Conservation (phyloP, 2,888 invertebrate species). For the Caradrina clavipalpis region DNA sequence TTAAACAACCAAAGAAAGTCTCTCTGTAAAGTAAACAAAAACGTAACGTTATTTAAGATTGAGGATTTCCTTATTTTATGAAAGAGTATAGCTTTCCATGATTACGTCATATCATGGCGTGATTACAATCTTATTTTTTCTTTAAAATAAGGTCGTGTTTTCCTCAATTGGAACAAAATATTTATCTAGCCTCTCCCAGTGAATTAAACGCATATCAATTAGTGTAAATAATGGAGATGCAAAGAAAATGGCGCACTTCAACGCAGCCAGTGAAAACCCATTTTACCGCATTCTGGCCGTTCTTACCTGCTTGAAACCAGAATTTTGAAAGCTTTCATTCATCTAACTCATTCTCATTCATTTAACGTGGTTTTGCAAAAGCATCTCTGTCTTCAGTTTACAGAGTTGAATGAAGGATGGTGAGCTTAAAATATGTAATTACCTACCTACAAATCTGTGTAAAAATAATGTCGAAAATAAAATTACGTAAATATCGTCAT, state of each 20-base stretch:
- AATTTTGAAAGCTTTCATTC: conserved; percentile 60
- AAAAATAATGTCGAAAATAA: conserved; percentile 25
- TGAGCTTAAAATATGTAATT: conserved; percentile 16
- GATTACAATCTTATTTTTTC: conserved; percentile 20
- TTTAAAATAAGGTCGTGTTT: conserved; percentile 29
- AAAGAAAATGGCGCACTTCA: conserved; percentile 39
- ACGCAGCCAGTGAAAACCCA: conserved; percentile 23
- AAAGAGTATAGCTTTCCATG: conserved; percentile 7
- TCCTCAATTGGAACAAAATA: conserved; percentile 30
- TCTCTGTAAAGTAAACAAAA: conserved; percentile 1
- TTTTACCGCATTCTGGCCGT: conserved; percentile 42
- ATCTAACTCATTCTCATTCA: conserved; percentile 52
- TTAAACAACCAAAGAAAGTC: not conserved
- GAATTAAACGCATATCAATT: conserved; percentile 49
- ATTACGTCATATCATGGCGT: conserved; percentile 1
- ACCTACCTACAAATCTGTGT: conserved; percentile 19
- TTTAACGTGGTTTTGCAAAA: conserved; percentile 54
- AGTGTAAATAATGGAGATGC: conserved; percentile 41
- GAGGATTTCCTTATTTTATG: conserved; percentile 23
- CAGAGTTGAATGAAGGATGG: conserved; percentile 18
- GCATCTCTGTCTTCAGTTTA: conserved; percentile 16
- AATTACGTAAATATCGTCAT: conserved; percentile 19
- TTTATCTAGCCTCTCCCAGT: conserved; percentile 14
- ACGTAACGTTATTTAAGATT: not conserved
- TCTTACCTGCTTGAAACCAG: conserved; percentile 43